A percentile compares a stretch with the other conserved stretches of the same genome.
These are phyloP conservation scores for Oxyscelio sp. DNA, from an alignment of 2,888 invertebrate genomes.

Conservation along the genomic window DNA sequence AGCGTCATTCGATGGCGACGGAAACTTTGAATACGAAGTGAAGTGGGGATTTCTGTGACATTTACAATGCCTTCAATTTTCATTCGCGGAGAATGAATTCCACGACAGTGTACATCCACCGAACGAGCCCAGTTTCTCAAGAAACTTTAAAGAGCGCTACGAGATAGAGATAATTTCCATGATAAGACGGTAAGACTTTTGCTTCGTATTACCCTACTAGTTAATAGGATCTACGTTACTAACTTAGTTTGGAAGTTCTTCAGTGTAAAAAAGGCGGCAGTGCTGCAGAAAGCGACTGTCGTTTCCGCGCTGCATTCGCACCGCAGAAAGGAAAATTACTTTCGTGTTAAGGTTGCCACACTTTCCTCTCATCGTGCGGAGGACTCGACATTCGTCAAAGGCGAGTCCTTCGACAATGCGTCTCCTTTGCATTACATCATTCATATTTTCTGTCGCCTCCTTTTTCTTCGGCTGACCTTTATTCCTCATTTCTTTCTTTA, in stretches of 20 bases:
- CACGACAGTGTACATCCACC: conserved; percentile 66
- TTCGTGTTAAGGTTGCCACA: conserved; percentile 60
- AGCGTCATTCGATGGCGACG: conserved; percentile 52
- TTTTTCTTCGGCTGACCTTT: conserved; percentile 1
- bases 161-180: conserved; percentile 81
- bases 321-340: conserved; percentile 70
- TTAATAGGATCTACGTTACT: conserved; percentile 83
- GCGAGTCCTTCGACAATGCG: conserved; percentile 4
- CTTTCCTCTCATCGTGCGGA: conserved; percentile 41
- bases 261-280: conserved; percentile 67
- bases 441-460: not conserved
- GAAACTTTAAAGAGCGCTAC: conserved; percentile 76
- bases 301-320: conserved; percentile 50
- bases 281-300: conserved; percentile 57
- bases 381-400: conserved; percentile 57
- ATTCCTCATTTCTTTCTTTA: not conserved
- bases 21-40: conserved; percentile 60
- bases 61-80: conserved; percentile 73
- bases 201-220: conserved; percentile 81
- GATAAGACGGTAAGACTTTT: conserved; percentile 81
- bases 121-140: conserved; percentile 68
- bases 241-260: conserved; percentile 81
- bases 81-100: conserved; percentile 70
- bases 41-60: conserved; percentile 65
- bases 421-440: conserved; percentile 4